Evolutionary conservation across 2,888 invertebrate species (phyloP).

Genomic region (Netelia inedita): DNA sequence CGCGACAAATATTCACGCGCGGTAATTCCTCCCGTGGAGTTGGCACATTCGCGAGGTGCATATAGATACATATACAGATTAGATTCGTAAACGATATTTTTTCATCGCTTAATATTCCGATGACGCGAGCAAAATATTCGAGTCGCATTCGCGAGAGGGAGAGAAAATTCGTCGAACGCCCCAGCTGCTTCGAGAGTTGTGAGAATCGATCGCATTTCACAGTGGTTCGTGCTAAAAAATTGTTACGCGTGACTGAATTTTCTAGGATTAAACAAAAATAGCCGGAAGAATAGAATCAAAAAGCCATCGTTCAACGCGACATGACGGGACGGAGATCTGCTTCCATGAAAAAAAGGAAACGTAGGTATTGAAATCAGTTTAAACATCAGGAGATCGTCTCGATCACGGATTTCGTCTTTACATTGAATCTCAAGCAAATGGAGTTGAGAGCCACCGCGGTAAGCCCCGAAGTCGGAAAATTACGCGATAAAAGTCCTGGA

Average conservation of each 20-base stretch:
- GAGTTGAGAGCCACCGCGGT: slow-evolving; percentile 66
- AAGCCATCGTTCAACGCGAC: background rate
- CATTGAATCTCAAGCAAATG: slow-evolving; percentile 38
- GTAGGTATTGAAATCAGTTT: slow-evolving; percentile 2
- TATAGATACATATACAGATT: slow-evolving; percentile 39
- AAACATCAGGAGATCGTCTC: background rate
- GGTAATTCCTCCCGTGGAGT: background rate
- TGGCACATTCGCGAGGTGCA: slow-evolving; percentile 67
- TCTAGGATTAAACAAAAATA: slow-evolving; percentile 11
- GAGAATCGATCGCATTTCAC: slow-evolving; percentile 53
- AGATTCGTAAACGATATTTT: slow-evolving; percentile 77
- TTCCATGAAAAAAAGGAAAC: slow-evolving; percentile 5
- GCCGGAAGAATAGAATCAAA: slow-evolving; percentile 1
- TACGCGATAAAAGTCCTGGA: slow-evolving; percentile 77
- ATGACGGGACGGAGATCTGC: background rate
- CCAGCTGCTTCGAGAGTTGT: slow-evolving; percentile 29
- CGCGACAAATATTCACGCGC: slow-evolving; percentile 33
- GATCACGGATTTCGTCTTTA: slow-evolving; percentile 9
- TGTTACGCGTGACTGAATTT: slow-evolving; percentile 33
- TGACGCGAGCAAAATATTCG: slow-evolving; percentile 77
- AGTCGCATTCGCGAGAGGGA: slow-evolving; percentile 55
- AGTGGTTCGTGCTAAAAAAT: slow-evolving; percentile 31
- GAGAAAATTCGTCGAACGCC: slow-evolving; percentile 30
- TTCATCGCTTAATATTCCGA: slow-evolving; percentile 80
- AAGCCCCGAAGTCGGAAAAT: slow-evolving; percentile 74